Evolutionary conservation across 2,797 vertebrate species (phyloP), one percentile per base, ranked within the genome.

Genomic region (Urophycis tenuis): DNA sequence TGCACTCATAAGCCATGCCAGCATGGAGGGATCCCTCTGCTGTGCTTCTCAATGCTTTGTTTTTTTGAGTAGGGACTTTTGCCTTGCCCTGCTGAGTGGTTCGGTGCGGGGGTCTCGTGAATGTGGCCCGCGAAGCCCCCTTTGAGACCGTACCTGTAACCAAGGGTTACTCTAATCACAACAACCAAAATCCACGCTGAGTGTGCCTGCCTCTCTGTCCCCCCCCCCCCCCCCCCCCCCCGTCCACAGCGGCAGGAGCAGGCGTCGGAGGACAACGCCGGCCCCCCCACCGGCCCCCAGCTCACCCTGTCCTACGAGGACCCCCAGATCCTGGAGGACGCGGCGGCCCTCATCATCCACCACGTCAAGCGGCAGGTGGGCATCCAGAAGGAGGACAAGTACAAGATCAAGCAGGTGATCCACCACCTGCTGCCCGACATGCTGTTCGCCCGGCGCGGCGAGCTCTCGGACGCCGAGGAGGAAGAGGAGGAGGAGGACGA

Each of bases 351-450:
- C 82, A 98, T 99, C 85, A 99, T 99, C 89, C 97, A 99, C 90
- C 98, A 99, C 0, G 97, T 99, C 81, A 99, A 98, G 90, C 91
- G 98, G 73, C 98, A 99, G 90, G 94, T 95, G 0, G 92, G 97
- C 88, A 99, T 99, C 87, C 97, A 99, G 89, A 99, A 99, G 77
- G 98, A 99, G 78, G 98, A 99, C 94, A 99, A 99, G 79, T 98
- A 99, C 91, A 99, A 99, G 88, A 99, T 99, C 93, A 99, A 99
- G 84, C 98, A 99, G 90, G 95, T 99, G 81, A 95, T 99, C 90
- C 95, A 97, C 87, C 98, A 99, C 91, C 97, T 99, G 90, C 94
- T 99, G 91, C 97, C 98, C 12, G 97, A 99, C 90, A 93, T 99
- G 91, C 94, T 99, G 41, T 99, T 99, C 70, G 92, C 96, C 19